Evolutionary conservation across 1,140 invertebrate species (phyloP), one percentile per base, ranked within the genome.

Genomic region (Onthophagus taurus): DNA sequence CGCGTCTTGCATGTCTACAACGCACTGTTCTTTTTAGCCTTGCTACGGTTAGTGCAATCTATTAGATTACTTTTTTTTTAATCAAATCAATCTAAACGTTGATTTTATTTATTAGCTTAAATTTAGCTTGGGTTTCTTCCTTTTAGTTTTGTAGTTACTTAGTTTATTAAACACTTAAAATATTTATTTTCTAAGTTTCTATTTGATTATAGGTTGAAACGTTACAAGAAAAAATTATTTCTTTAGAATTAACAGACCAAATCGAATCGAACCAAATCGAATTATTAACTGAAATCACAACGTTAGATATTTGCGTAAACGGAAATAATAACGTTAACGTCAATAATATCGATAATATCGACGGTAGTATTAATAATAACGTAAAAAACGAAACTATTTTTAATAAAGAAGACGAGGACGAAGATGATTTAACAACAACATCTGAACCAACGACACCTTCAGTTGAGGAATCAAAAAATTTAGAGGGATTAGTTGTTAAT

Each of bases 141-240:
- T 34, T 3, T 3, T 14, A 34, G 12, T 34, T 9, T 8, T n/a
- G 9, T 16, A 13, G 9, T 34, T 34, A 34, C 33, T 3, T 9
- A 14, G 9, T 9, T 34, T n/a, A 16, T 34, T 9, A 14, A n/a
- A 3, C 24, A n/a, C n/a, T n/a, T n/a, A n/a, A n/a, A n/a, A n/a
- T n/a, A n/a, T n/a, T n/a, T n/a, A n/a, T n/a, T n/a, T n/a, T n/a
- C 19, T 33, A 5, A 33, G 5, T 9, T 5, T 37, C 14, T 11
- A 18, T 35, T 36, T 35, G 33, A 6, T 24, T 31, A 45, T 64
- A 90, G 86, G 84, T 89, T 56, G 85, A 90, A 72, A 89, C 85
- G 31, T 79, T 85, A 37, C 78, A 84, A 66, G 85, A 89, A 66
- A 88, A 88, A 68, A 89, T 89, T 52, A 86, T 89, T 61, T 88